A percentile compares a stretch with the other conserved stretches of the same genome.
phyloP scores from a whole-genome alignment of 2,113 vertebrate genomes.

The Phaethornis superciliosus region DNA sequence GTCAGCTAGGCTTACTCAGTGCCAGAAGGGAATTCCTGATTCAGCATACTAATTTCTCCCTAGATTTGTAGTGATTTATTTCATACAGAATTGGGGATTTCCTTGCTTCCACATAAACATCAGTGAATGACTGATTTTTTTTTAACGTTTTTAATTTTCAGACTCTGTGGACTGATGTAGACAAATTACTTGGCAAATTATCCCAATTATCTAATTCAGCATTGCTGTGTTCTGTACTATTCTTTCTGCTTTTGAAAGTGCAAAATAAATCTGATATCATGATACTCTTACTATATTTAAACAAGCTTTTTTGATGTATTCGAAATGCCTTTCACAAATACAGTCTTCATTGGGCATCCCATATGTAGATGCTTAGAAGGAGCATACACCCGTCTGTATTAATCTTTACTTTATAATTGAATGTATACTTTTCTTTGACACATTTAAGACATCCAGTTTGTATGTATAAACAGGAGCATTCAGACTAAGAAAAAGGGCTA shows the following conservation, averaged over 20 bases:
- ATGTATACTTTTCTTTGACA: not conserved
- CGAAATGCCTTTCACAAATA: not conserved
- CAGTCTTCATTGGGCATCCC: not conserved
- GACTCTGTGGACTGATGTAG: not conserved
- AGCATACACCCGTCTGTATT: not conserved
- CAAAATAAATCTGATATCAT: not conserved
- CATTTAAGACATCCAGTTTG: rapidly evolving
- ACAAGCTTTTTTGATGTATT: not conserved
- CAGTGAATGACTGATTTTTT: not conserved
- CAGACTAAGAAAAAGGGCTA: not conserved
- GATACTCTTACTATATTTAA: not conserved
- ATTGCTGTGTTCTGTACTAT: not conserved
- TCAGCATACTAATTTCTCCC: not conserved
- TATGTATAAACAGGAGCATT: not conserved
- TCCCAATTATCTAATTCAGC: not conserved
- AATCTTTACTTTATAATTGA: not conserved
- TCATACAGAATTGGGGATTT: not conserved
- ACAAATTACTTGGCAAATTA: not conserved
- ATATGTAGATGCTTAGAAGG: not conserved
- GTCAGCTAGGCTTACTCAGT: not conserved
- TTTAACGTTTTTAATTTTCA: not conserved
- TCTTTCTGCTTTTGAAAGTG: not conserved
- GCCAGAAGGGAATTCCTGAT: not conserved
- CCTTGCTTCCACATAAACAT: not conserved
- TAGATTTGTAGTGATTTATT: not conserved